Evolutionary conservation across 1,140 invertebrate genomes (phyloP), one percentile per base, ranked within the genome.

Genomic region (Musca vetustissima): DNA sequence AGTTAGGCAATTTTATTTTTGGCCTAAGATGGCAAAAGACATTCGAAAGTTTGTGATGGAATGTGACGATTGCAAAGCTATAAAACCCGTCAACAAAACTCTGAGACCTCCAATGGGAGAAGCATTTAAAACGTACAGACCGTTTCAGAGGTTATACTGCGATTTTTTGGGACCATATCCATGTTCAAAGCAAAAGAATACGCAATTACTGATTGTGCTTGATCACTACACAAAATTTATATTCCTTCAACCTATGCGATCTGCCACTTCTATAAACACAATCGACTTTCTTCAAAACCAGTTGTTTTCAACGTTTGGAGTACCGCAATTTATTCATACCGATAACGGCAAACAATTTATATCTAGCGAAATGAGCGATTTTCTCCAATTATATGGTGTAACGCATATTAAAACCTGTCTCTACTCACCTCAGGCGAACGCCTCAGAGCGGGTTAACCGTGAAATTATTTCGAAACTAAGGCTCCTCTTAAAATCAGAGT

Each of bases 281-380:
- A 64, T 64, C 15, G 24, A 24, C 4, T 64, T 64, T 47, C 36
- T 64, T 19, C 19, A 64, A 64, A 24, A 21, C 19, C 24, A 64
- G 21, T 15, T 64, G 13, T 64, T 64, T 11, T 17, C 36, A 8
- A 64, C 59, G 1, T 64, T 36, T 28, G 59, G 59, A n/a, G 59
- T 64, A n/a, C 59, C 59, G 4, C 21, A 24, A 15, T 64, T 13
- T 47, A 64, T 64, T 9, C 59, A 64, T 15, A 64, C 24, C 59
- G 59, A 64, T 36, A 64, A 64, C 36, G 59, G 19, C 6, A 64
- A 64, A 47, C 59, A 64, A 64, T 64, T 64, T 36, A 9, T 64
- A 3, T 64, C 59, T 8, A 47, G 17, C 6, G 59, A 64, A 64
- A 64, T 64, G 6, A 64, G 36, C 25, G 36, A 64, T 9, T 64